Evolutionary conservation across 64 coral and sea anemone genomes (phyloP).

Genomic region (Orbicella faveolata): DNA sequence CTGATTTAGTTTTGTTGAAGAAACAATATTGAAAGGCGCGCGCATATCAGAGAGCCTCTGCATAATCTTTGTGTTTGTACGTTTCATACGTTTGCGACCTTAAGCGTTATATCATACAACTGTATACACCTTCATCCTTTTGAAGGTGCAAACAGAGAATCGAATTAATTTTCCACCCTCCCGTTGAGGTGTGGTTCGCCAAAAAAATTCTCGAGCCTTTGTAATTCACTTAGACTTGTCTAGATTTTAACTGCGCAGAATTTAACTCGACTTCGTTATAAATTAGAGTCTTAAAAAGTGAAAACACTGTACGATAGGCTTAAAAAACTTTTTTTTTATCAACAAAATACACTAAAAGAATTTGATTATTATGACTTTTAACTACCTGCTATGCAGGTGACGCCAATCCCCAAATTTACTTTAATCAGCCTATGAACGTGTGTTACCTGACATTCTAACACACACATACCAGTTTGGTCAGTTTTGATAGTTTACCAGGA

Average conservation of each 20-base stretch:
- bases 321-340: background rate
- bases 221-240: too few relatives aligned
- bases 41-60: too few relatives aligned
- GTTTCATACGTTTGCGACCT: too few relatives aligned
- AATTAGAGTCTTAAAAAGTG: background rate
- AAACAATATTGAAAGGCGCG: too few relatives aligned
- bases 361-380: background rate
- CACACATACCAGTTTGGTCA: constrained; percentile 14
- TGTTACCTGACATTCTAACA: background rate
- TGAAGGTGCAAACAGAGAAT: background rate
- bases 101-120: too few relatives aligned
- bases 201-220: too few relatives aligned
- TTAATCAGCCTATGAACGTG: background rate
- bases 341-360: background rate
- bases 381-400: constrained; percentile 3
- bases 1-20: too few relatives aligned
- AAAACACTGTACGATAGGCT: background rate
- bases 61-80: too few relatives aligned
- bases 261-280: background rate
- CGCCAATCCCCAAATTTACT: constrained; percentile 3
- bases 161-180: background rate
- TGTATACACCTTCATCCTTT: background rate
- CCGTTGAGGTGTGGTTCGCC: background rate
- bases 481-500: constrained; percentile 15
- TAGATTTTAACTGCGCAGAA: background rate